Evolutionary conservation across 2,797 vertebrate genomes (phyloP).

Genomic region (Poecilia wingei): DNA sequence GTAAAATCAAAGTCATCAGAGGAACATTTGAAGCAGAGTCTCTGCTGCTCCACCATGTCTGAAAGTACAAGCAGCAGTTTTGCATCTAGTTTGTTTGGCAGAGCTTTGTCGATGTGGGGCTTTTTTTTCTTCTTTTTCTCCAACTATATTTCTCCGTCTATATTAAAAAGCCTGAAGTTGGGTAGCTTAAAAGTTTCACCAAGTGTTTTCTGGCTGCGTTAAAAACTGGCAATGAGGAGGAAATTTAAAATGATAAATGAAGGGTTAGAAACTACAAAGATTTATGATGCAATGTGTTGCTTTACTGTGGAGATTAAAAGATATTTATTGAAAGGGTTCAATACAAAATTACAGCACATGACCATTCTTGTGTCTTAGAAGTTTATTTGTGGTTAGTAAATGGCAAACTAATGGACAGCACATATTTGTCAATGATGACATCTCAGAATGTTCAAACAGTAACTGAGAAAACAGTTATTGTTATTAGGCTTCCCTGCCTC

Average conservation of each 20-base stretch:
- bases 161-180: neutral
- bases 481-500: neutral
- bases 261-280: neutral
- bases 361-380: neutral
- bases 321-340: neutral
- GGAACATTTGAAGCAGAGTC: neutral
- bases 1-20: neutral
- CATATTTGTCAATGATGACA: neutral
- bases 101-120: neutral
- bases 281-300: neutral
- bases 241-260: neutral
- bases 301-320: neutral
- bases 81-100: constrained; percentile 5
- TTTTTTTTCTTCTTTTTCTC: neutral
- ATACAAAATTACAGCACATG: neutral
- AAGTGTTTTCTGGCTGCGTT: neutral
- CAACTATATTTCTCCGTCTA: neutral
- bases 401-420: neutral
- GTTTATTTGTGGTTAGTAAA: neutral
- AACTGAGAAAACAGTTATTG: neutral
- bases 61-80: neutral
- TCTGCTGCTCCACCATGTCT: neutral
- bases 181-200: neutral
- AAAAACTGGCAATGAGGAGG: neutral
- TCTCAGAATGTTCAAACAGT: neutral